Evolutionary conservation across 2,888 invertebrate genomes (phyloP), one percentile per base, ranked within the genome.

Genomic region (Campoplex capitator): DNA sequence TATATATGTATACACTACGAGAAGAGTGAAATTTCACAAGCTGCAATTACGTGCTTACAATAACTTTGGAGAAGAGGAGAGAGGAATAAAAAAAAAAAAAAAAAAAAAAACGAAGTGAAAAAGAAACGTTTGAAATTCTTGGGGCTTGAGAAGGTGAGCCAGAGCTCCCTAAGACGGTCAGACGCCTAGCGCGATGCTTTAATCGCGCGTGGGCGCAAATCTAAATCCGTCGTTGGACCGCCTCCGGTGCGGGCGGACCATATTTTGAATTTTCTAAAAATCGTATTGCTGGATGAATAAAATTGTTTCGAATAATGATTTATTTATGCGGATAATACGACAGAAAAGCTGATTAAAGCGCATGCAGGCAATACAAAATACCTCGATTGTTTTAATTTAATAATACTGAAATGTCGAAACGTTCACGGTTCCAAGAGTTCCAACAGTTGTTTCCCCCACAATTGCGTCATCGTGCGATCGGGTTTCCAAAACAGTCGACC

Each of bases 151-250:
- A 83, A 84, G 82, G 83, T 84, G 82, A 83, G 83, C 76, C 77
- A 18, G 67, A 68, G 74, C 75, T 84, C 51, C 84, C 78, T 62
- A 71, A 80, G 45, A 88, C 77, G 84, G 84, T 74, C 78, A 73
- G 80, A 86, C 73, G 79, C 73, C 73, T 68, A 84, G 62, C 74
- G 38, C 80, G 79, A 77, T 74, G 84, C 56, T 89, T 83, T 86
- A 83, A 88, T 88, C 83, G 84, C 32, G 88, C 86, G 89, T 89
- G 88, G 89, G 89, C 80, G 89, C 76, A 84, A 84, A 80, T 89
- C 88, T 89, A 89, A 88, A 88, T 89, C 84, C 80, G 89, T 89
- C 80, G 79, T 74, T 65, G 78, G 58, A 71, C 70, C 84, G 84
- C 67, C 68, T 28, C 32, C 71, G 23, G 28, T 71, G 78, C 70